These are phyloP conservation scores for Brachycybe producta DNA, from an alignment of 2,888 invertebrate genomes.

Conservation along the genomic window DNA sequence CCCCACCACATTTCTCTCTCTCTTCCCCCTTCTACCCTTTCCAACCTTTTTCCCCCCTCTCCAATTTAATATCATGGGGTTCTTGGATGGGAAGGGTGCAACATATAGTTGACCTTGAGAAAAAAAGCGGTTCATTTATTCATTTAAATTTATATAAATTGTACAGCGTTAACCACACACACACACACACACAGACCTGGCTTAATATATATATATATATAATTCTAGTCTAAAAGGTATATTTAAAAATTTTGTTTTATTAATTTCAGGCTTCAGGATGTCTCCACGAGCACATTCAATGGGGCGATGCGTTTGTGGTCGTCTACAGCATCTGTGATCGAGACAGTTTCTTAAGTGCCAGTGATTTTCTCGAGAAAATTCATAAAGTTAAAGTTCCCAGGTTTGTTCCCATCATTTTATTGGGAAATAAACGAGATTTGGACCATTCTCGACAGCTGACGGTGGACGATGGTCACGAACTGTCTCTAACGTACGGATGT, in stretches of 20 bases:
- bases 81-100: too few relatives aligned
- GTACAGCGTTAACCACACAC: too few relatives aligned
- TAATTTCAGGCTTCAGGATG: constrained; percentile 54
- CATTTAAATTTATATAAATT: too few relatives aligned
- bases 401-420: constrained; percentile 58
- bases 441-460: constrained; percentile 65
- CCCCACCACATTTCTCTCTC: too few relatives aligned
- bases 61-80: too few relatives aligned
- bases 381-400: constrained; percentile 58
- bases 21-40: too few relatives aligned
- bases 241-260: not conserved
- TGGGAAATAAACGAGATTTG: constrained; percentile 69
- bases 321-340: constrained; percentile 68
- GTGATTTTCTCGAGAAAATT: constrained; percentile 54
- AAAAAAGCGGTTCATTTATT: too few relatives aligned
- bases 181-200: too few relatives aligned
- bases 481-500: constrained; percentile 44
- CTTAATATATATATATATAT: too few relatives aligned
- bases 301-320: constrained; percentile 71
- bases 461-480: constrained; percentile 65
- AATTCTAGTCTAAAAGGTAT: too few relatives aligned
- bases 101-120: too few relatives aligned
- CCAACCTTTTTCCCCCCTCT: too few relatives aligned
- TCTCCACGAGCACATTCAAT: constrained; percentile 59
- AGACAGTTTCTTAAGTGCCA: constrained; percentile 59